Evolutionary conservation across 53 echinoderm and acorn worm species (phyloP).

Genomic region (Apostichopus leukothele): DNA sequence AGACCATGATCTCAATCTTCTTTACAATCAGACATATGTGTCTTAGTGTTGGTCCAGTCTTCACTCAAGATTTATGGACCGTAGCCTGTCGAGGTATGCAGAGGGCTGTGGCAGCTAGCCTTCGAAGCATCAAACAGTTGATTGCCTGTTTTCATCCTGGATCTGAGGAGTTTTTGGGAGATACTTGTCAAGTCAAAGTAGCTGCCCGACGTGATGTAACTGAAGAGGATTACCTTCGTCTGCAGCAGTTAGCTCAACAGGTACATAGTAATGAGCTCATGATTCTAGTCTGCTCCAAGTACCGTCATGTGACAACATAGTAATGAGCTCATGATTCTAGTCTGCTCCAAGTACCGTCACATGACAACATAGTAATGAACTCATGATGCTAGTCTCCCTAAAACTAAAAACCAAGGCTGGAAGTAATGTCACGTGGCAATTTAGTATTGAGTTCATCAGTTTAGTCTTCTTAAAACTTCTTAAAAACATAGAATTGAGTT

Average conservation of each 20-base stretch:
- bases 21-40: conserved; percentile 70
- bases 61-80: conserved; percentile 98
- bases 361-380: too few species aligned
- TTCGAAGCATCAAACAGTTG: conserved; percentile 81
- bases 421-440: too few species aligned
- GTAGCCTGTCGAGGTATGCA: conserved; percentile 97
- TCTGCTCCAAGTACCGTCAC: too few species aligned
- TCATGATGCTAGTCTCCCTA: too few species aligned
- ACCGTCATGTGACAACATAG: too few species aligned
- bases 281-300: too few species aligned
- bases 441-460: too few species aligned
- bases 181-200: conserved; percentile 91
- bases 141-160: conserved; percentile 97
- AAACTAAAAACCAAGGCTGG: too few species aligned
- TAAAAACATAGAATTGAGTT: too few species aligned
- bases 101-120: conserved; percentile 93
- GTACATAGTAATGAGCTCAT: conserved; percentile 25
- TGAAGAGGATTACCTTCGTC: conserved; percentile 82
- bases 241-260: conserved; percentile 96
- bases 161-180: conserved; percentile 96
- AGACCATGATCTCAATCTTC: too few species aligned
- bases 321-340: too few species aligned
- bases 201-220: conserved; percentile 89
- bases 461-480: too few species aligned
- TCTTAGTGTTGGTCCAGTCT: conserved; percentile 87